Conservation (phyloP, 2,113 vertebrate species). For the Crocuta crocuta region DNA sequence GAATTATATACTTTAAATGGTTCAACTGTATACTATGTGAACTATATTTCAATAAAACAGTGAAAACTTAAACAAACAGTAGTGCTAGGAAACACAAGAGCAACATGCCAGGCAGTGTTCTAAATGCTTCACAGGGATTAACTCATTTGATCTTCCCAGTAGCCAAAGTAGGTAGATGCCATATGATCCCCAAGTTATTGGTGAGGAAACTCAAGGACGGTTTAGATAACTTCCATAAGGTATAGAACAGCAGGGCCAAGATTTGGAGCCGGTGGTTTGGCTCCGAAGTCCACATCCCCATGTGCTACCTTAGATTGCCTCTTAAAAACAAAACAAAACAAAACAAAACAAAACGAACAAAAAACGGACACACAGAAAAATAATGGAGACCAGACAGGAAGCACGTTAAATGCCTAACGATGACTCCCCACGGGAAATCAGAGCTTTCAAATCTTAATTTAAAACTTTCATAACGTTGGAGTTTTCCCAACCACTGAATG, state of each 20-base stretch:
- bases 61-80: neutral
- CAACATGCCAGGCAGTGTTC: neutral
- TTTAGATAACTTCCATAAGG: neutral
- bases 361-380: neutral
- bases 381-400: neutral
- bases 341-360: neutral
- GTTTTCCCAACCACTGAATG: neutral
- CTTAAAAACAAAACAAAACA: neutral
- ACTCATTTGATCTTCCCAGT: neutral
- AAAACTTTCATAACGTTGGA: neutral
- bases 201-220: neutral
- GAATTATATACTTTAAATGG: neutral
- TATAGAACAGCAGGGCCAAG: neutral
- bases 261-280: neutral
- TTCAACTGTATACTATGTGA: neutral
- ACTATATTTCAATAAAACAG: neutral
- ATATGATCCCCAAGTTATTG: neutral
- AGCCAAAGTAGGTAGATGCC: neutral
- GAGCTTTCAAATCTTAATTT: neutral
- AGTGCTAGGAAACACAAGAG: neutral
- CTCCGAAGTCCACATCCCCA: neutral
- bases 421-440: neutral
- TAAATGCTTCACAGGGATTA: neutral
- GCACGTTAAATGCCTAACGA: neutral
- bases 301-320: neutral